A percentile compares a stretch with the other conserved stretches of the same genome.
These are phyloP conservation scores for Oasisia sp. DNA, from an alignment of 2,888 invertebrate genomes.

Conservation along the genomic window DNA sequence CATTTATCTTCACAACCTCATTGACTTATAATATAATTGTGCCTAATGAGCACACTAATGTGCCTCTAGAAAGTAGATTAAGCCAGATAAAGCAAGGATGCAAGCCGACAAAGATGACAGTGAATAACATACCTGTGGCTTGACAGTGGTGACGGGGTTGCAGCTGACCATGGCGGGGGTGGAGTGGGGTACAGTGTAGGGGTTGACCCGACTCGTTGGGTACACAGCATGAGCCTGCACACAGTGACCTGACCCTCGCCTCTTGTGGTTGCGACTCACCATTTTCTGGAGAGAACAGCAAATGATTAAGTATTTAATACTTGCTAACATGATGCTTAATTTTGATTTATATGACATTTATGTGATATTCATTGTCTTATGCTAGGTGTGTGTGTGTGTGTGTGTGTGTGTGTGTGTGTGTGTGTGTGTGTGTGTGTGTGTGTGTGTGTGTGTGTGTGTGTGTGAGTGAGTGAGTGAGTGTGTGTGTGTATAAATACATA, in stretches of 20 bases:
- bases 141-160: not conserved
- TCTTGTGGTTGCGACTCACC: slow-evolving; percentile 17
- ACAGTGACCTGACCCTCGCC: not conserved
- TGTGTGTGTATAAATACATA: no score
- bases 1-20: not conserved
- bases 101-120: not conserved
- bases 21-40: not conserved
- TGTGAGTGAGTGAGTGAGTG: no score
- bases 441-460: no score
- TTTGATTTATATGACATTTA: no score
- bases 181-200: not conserved
- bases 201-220: not conserved
- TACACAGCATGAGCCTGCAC: not conserved
- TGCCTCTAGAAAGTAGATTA: not conserved
- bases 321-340: not conserved
- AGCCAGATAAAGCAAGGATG: not conserved
- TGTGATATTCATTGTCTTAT: not conserved
- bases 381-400: not conserved
- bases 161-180: not conserved
- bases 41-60: not conserved
- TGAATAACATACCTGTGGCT: not conserved
- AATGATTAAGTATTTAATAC: not conserved
- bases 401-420: not conserved
- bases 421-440: no score
- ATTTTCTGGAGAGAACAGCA: not conserved